A percentile compares a stretch with the other conserved stretches of the same genome.
Conservation (phyloP, 2,888 invertebrate species). For the Phanerotoma sp. region DNA sequence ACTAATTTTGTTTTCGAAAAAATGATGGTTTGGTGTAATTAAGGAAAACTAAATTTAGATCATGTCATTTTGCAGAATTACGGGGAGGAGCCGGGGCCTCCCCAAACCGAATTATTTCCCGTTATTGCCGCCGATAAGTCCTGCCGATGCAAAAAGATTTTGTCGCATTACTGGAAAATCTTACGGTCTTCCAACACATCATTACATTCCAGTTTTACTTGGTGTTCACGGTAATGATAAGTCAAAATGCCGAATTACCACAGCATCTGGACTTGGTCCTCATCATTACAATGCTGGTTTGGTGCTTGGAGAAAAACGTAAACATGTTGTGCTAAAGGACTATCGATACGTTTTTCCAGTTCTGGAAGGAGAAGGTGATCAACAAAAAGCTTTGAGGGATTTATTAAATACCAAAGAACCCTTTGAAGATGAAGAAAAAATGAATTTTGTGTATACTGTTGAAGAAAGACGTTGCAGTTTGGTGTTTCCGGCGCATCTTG, state of each 20-base stretch:
- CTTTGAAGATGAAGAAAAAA: conserved; percentile 59
- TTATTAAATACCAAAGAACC: conserved; percentile 64
- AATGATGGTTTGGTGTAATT: no score
- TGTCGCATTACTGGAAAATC: conserved; percentile 80
- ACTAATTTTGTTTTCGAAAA: no score
- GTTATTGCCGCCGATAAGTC: conserved; percentile 76
- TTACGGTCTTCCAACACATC: conserved; percentile 72
- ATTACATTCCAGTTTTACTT: conserved; percentile 76
- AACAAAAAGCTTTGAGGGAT: conserved; percentile 65
- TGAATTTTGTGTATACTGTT: conserved; percentile 74
- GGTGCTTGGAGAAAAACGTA: conserved; percentile 67
- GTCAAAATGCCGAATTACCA: conserved; percentile 68
- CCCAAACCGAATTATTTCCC: conserved; percentile 84
- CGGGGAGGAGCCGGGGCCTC: conserved; percentile 75
- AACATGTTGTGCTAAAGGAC: conserved; percentile 68
- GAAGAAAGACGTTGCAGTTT: conserved; percentile 73
- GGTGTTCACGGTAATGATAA: conserved; percentile 56
- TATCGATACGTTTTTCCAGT: conserved; percentile 76
- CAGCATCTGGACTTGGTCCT: conserved; percentile 64
- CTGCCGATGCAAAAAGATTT: conserved; percentile 78
- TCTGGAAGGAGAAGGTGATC: conserved; percentile 69
- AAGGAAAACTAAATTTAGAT: no score
- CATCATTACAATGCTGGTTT: conserved; percentile 64
- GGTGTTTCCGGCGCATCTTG: conserved; percentile 72
- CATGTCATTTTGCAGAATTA: conserved; percentile 81